Conservation (phyloP, 2,888 invertebrate species). For the Watsonalla cultraria region DNA sequence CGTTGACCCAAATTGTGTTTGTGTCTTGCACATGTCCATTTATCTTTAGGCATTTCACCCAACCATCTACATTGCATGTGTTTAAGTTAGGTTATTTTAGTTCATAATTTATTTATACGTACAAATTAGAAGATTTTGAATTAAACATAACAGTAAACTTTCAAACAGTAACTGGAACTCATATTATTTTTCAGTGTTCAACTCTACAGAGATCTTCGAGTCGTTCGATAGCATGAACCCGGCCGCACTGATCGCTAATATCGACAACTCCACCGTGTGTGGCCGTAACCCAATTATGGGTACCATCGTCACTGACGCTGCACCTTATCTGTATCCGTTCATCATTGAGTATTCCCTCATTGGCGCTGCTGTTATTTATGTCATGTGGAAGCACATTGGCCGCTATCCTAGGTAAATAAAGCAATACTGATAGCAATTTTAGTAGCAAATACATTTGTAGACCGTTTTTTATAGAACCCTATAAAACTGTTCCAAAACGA, state of each 20-base stretch:
- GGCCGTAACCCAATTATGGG: slow-evolving; percentile 94
- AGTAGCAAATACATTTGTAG: no score
- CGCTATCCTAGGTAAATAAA: slow-evolving; percentile 86
- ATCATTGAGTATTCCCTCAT: slow-evolving; percentile 97
- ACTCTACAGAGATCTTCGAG: slow-evolving; percentile 72
- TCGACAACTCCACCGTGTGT: slow-evolving; percentile 81
- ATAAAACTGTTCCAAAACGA: not conserved
- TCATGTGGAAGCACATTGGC: slow-evolving; percentile 98
- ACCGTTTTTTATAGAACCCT: no score
- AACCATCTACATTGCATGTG: not conserved
- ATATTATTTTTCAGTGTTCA: slow-evolving; percentile 52
- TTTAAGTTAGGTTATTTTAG: not conserved
- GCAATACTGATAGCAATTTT: slow-evolving; percentile 2
- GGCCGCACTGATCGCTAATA: slow-evolving; percentile 78
- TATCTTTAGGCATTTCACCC: not conserved
- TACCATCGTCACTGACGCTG: slow-evolving; percentile 93
- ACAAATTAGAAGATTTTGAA: not conserved
- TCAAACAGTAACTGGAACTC: not conserved
- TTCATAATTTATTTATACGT: not conserved
- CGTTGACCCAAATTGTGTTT: slow-evolving; percentile 16
- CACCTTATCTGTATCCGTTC: slow-evolving; percentile 96
- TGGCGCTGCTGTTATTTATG: slow-evolving; percentile 95
- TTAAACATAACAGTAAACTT: not conserved
- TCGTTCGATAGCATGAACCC: slow-evolving; percentile 79
- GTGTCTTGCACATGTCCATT: not conserved